A percentile compares a stretch with the other conserved stretches of the same genome.
phyloP scores from a whole-genome alignment of 2,888 invertebrate genomes.

The Drosophila atripex region DNA sequence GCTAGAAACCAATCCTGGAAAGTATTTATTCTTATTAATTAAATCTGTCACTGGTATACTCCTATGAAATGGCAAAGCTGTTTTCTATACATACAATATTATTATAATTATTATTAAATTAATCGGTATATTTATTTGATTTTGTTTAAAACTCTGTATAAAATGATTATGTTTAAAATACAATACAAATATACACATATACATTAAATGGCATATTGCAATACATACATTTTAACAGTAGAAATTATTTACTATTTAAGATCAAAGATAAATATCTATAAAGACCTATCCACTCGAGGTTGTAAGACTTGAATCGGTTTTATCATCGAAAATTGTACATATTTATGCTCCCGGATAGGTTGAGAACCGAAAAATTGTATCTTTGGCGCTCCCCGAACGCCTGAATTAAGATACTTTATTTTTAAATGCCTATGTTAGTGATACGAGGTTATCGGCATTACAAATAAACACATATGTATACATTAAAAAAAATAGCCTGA shows the following conservation, averaged over 20 bases:
- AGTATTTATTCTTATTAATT: conserved; percentile 71
- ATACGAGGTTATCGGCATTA: conserved; percentile 36
- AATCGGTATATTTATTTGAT: conserved; percentile 37
- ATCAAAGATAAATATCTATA: conserved; percentile 32
- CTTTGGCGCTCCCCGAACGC: conserved; percentile 10
- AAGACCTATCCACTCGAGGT: conserved; percentile 52
- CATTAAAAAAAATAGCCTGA: conserved; percentile 1
- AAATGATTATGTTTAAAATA: conserved; percentile 39
- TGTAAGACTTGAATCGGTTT: conserved; percentile 36
- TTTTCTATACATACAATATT: conserved; percentile 51
- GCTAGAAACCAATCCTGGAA: conserved; percentile 47
- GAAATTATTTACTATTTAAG: conserved; percentile 35
- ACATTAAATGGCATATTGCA: conserved; percentile 45
- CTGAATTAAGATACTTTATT: conserved; percentile 3
- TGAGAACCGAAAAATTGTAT: conserved; percentile 16
- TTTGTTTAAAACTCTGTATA: conserved; percentile 37
- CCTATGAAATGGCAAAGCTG: conserved; percentile 68
- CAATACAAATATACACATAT: conserved; percentile 25
- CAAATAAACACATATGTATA: conserved; percentile 41
- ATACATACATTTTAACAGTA: conserved; percentile 47
- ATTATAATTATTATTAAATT: conserved; percentile 19
- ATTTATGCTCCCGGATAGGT: conserved; percentile 14
- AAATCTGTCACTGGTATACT: conserved; percentile 54
- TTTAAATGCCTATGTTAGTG: conserved; percentile 17
- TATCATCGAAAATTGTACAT: conserved; percentile 37